Evolutionary conservation across 2,797 vertebrate species (phyloP).

Genomic region (Delichon dasypus): DNA sequence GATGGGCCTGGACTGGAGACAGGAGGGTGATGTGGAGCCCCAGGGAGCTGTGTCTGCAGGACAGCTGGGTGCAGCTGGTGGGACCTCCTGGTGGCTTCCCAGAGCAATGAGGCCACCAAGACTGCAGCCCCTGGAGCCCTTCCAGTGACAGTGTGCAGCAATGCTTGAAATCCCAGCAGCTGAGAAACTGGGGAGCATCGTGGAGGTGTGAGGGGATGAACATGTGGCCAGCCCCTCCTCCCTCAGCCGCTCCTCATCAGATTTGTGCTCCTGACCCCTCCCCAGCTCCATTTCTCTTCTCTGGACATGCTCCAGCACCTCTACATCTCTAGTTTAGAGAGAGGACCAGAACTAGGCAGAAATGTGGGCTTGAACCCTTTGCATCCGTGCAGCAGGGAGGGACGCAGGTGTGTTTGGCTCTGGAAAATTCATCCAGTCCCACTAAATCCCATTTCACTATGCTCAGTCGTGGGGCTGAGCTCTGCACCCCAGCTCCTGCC

Average conservation of each 20-base stretch:
- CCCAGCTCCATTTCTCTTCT: not conserved
- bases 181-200: accelerated
- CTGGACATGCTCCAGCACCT: not conserved
- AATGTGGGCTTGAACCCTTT: not conserved
- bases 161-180: not conserved
- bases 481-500: not conserved
- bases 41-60: not conserved
- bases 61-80: not conserved
- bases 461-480: not conserved
- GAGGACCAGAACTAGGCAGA: not conserved
- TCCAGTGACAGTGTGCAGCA: not conserved
- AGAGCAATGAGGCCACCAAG: not conserved
- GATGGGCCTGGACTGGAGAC: not conserved
- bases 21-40: not conserved
- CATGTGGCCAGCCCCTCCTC: accelerated
- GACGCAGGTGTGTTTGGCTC: not conserved
- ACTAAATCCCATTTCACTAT: not conserved
- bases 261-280: not conserved
- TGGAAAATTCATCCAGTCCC: not conserved
- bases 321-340: not conserved
- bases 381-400: not conserved
- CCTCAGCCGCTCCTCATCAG: not conserved
- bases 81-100: not conserved
- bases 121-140: not conserved
- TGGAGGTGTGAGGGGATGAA: not conserved